phyloP scores from a whole-genome alignment of 2,888 invertebrate species.

The Plusia festucae region DNA sequence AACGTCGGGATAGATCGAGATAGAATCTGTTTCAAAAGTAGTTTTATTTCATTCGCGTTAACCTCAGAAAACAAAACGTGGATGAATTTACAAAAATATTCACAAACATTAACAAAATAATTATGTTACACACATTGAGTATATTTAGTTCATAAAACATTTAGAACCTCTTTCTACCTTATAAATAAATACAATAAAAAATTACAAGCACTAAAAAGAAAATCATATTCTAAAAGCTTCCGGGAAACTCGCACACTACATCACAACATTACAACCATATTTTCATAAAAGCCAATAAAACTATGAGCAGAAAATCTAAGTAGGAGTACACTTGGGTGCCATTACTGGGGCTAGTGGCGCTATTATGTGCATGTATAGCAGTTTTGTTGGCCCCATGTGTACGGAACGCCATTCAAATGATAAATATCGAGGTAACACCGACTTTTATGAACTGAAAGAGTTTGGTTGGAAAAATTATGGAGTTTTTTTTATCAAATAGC shows the following conservation, averaged over 20 bases:
- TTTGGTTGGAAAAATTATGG: slow-evolving; percentile 20
- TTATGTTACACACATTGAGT: too few species aligned
- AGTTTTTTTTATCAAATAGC: too few species aligned
- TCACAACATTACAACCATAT: slow-evolving; percentile 23
- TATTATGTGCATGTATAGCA: slow-evolving; percentile 67
- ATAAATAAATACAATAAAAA: too few species aligned
- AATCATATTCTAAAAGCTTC: not conserved
- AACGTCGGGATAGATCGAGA: too few species aligned
- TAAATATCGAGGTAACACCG: slow-evolving; percentile 57
- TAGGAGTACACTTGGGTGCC: slow-evolving; percentile 67
- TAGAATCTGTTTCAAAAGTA: too few species aligned
- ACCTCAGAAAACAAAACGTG: too few species aligned
- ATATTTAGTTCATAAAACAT: too few species aligned
- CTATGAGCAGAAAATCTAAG: slow-evolving; percentile 51
- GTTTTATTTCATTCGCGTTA: too few species aligned
- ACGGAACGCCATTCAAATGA: slow-evolving; percentile 66
- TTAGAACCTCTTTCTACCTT: too few species aligned
- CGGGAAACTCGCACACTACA: not conserved
- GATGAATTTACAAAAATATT: too few species aligned
- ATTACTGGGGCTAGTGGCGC: slow-evolving; percentile 66
- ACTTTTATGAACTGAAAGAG: slow-evolving; percentile 24
- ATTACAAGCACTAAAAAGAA: not conserved
- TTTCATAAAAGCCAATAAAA: slow-evolving; percentile 56
- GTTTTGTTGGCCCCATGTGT: slow-evolving; percentile 73
- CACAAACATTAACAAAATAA: too few species aligned